Base-by-base conservation (phyloP, 2,113 vertebrate genomes). In the Centropus bengalensis region DNA sequence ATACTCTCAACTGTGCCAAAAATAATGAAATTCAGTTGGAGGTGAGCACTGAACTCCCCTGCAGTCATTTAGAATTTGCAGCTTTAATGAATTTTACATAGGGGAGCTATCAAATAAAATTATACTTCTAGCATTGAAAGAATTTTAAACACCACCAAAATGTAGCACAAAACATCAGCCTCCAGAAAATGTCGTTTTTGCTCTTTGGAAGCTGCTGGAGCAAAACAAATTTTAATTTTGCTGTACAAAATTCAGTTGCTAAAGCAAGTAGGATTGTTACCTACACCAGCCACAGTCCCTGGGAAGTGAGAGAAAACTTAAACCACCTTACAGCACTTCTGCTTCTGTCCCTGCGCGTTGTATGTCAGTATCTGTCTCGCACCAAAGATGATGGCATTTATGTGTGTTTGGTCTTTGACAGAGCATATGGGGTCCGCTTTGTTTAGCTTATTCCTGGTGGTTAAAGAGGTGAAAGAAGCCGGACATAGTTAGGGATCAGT, bases 111-210 rank as follows among this genome's bases (percentile, higher is more conserved):
- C 83, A 86, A 47, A 9, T 82, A 64, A 86, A 68, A 93, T 93
- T 73, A 45, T 74, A 66, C 32, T 89, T 87, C 10, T 28, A 73
- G 45, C 79, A 58, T 7, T 82, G 85, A 67, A 87, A 89, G 82
- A 89, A 89, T 88, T 94, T 85, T 91, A 80, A 94, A 40, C 70
- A 77, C 42, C 30, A 38, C 12, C 2, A 1, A 91, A 93, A 87
- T 19, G 24, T 80, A 89, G 64, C 42, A 51, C 64, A 84, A 17
- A 89, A 32, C 59, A 67, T 89, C 70, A 88, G 55, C 71, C 82
- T 91, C 63, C 42, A 94, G 78, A 95, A 93, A 82, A 91, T 80
- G 85, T 82, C 49, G 33, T 54, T 95, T 96, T 93, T 94, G 12
- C 23, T 89, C 85, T 93, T 89, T 91, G 82, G 40, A 96, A 93